These are phyloP conservation scores for Calliphora vicina DNA, from an alignment of 1,140 invertebrate species.

Conservation along the genomic window DNA sequence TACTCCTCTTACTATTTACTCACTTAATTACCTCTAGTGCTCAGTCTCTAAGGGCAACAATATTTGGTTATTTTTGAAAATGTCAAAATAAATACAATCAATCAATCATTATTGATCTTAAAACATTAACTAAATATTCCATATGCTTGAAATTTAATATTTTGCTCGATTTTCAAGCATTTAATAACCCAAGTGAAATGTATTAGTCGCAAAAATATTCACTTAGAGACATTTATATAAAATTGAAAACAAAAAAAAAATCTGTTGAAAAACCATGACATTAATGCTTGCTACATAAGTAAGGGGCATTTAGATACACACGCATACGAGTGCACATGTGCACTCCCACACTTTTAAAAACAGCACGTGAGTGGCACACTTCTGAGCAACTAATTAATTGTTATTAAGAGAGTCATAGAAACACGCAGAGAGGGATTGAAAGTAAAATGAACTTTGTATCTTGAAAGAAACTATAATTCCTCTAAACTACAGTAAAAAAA, in stretches of 20 bases:
- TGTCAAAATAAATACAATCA: not conserved
- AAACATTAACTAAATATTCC: too few species aligned
- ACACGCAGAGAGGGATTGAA: not conserved
- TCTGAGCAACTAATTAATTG: slow-evolving; percentile 5
- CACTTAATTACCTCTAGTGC: too few species aligned
- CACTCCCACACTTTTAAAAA: not conserved
- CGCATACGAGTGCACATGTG: not conserved
- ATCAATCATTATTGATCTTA: not conserved
- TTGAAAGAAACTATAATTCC: not conserved
- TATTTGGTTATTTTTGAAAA: too few species aligned
- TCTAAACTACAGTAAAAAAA: too few species aligned
- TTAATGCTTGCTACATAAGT: not conserved
- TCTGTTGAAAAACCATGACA: not conserved
- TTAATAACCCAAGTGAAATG: too few species aligned
- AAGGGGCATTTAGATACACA: not conserved
- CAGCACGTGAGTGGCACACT: not conserved
- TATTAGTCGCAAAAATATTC: not conserved
- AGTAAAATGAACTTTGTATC: not conserved
- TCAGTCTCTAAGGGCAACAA: too few species aligned
- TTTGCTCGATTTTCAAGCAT: not conserved
- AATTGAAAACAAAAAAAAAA: not conserved
- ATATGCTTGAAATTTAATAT: not conserved
- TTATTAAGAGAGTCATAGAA: not conserved
- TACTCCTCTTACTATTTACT: too few species aligned
- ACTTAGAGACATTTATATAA: not conserved